phyloP scores from a whole-genome alignment of 2,113 vertebrate species.

The Gracilinanus agilis region DNA sequence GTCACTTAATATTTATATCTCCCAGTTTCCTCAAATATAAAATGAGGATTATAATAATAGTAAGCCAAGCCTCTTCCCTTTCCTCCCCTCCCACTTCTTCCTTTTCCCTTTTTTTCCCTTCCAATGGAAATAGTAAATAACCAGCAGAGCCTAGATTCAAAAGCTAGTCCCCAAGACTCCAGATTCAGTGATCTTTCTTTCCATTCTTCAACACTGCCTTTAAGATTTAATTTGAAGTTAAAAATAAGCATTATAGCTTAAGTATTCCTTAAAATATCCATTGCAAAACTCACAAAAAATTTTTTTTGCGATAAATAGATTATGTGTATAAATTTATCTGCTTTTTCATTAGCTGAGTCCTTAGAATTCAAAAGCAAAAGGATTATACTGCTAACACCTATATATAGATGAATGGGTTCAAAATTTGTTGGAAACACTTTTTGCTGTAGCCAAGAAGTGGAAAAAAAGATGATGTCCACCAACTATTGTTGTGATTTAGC shows the following conservation, averaged over 20 bases:
- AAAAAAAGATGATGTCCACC: background rate
- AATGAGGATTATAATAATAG: background rate
- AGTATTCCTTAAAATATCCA: conserved; percentile 23
- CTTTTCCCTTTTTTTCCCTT: background rate
- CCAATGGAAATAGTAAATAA: background rate
- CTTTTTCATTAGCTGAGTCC: conserved; percentile 15
- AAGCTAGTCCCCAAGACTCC: background rate
- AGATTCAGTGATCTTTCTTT: background rate
- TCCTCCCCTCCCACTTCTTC: background rate
- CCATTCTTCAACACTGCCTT: background rate
- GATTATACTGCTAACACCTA: conserved; percentile 3
- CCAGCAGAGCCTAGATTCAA: background rate
- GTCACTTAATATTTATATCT: background rate
- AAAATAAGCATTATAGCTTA: conserved; percentile 14
- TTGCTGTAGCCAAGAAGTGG: background rate
- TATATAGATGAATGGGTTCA: background rate
- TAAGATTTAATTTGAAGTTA: background rate
- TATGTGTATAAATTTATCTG: conserved; percentile 7
- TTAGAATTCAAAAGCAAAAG: conserved; percentile 41
- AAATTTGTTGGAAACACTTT: background rate
- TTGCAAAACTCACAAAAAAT: conserved; percentile 9
- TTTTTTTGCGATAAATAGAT: conserved; percentile 26
- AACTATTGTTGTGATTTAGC: background rate
- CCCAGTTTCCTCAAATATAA: background rate
- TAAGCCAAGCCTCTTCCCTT: background rate